These are phyloP conservation scores for Mormyrus lacerda DNA, from an alignment of 2,113 vertebrate genomes.

Conservation along the genomic window DNA sequence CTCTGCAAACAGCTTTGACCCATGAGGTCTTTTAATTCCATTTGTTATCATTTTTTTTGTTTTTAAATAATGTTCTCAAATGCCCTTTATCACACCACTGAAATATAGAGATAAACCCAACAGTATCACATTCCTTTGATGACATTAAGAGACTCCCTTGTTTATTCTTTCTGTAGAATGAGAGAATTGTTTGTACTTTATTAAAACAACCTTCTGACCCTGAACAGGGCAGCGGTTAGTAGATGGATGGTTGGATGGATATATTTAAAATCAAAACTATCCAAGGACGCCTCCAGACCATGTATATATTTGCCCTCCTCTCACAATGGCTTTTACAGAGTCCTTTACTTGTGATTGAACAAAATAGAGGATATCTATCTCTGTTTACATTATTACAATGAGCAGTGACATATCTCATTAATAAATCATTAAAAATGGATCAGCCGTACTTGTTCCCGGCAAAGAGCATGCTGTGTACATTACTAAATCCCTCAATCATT, in stretches of 20 bases:
- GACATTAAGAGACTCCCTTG: background rate
- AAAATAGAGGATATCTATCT: background rate
- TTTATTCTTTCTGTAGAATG: background rate
- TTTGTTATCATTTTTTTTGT: slow-evolving; percentile 12
- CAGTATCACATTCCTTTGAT: background rate
- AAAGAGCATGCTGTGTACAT: background rate
- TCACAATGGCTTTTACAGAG: background rate
- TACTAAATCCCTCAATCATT: background rate
- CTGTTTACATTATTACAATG: slow-evolving; percentile 1
- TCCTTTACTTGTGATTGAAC: background rate
- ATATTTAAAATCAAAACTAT: background rate
- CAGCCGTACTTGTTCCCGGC: background rate
- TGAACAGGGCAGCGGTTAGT: background rate
- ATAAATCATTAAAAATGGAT: slow-evolving; percentile 14
- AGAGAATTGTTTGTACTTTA: background rate
- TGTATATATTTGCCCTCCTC: background rate
- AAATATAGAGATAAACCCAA: background rate
- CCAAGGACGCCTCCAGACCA: background rate
- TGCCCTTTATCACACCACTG: background rate
- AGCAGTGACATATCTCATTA: background rate
- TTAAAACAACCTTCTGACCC: background rate
- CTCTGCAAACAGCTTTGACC: slow-evolving; percentile 14
- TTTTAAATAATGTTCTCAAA: background rate
- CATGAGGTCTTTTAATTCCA: slow-evolving; percentile 15
- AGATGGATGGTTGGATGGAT: background rate